These are phyloP conservation scores for Artibeus jamaicensis DNA, from an alignment of 2,797 vertebrate species.

Conservation along the genomic window DNA sequence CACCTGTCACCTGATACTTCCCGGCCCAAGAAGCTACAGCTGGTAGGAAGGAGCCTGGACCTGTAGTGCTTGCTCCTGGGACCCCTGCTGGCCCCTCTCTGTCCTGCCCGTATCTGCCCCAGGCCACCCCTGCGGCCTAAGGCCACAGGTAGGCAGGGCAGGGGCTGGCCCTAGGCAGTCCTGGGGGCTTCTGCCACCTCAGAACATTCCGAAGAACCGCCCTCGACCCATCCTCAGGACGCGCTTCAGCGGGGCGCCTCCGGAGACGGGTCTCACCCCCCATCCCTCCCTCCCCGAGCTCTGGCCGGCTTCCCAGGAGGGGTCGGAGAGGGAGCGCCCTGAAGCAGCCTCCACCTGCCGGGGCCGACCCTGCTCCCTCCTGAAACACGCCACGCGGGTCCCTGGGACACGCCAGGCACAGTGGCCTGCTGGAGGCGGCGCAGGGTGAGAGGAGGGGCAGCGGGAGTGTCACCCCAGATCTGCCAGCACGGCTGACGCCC, in stretches of 20 bases:
- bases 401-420: fast-evolving
- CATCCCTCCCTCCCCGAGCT: fast-evolving
- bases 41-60: background rate
- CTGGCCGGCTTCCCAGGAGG: background rate
- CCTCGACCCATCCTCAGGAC: background rate
- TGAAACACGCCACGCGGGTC: fast-evolving
- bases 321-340: background rate
- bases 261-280: fast-evolving
- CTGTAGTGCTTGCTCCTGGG: fast-evolving
- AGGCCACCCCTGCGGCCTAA: fast-evolving
- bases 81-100: background rate
- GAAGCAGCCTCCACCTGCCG: background rate
- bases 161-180: background rate
- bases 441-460: background rate
- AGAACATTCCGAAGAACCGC: background rate
- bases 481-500: background rate
- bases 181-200: background rate
- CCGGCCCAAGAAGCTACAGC: background rate
- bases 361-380: fast-evolving
- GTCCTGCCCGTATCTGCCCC: background rate
- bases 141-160: background rate
- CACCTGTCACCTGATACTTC: fast-evolving
- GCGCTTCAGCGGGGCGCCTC: too few species aligned
- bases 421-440: background rate
- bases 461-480: background rate